Conservation (phyloP, 2,113 vertebrate genomes). For the Tragelaphus imberbis region DNA sequence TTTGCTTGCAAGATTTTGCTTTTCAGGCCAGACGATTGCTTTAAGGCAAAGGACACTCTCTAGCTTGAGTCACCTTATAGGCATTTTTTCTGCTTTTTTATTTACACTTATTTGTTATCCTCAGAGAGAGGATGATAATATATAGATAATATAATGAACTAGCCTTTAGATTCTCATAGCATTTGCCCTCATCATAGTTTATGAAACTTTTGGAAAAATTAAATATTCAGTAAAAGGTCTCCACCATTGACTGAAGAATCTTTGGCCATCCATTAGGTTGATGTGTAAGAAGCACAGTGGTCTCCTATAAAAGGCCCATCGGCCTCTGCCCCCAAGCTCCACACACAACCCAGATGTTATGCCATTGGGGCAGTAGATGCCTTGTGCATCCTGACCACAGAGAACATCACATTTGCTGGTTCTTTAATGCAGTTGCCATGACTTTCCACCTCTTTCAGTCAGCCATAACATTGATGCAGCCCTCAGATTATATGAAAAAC, state of each 20-base stretch:
- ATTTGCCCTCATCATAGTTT: slow-evolving; percentile 26
- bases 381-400: neutral
- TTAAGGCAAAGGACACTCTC: slow-evolving; percentile 53
- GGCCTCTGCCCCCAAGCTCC: neutral
- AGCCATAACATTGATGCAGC: neutral
- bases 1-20: slow-evolving; percentile 65
- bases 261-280: neutral
- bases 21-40: slow-evolving; percentile 51
- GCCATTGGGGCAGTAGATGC: neutral
- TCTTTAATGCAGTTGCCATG: neutral
- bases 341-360: no score
- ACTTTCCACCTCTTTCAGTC: neutral
- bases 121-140: slow-evolving; percentile 68
- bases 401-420: neutral
- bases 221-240: slow-evolving; percentile 30
- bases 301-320: neutral
- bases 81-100: slow-evolving; percentile 66
- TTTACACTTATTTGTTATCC: slow-evolving; percentile 71
- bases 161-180: slow-evolving; percentile 47
- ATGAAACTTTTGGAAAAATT: slow-evolving; percentile 25
- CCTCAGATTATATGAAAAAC: no score
- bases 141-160: slow-evolving; percentile 64
- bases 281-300: neutral
- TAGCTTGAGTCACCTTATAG: slow-evolving; percentile 54
- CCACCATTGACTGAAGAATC: neutral